phyloP scores from a whole-genome alignment of 2,113 vertebrate genomes.

The Elachura formosa region DNA sequence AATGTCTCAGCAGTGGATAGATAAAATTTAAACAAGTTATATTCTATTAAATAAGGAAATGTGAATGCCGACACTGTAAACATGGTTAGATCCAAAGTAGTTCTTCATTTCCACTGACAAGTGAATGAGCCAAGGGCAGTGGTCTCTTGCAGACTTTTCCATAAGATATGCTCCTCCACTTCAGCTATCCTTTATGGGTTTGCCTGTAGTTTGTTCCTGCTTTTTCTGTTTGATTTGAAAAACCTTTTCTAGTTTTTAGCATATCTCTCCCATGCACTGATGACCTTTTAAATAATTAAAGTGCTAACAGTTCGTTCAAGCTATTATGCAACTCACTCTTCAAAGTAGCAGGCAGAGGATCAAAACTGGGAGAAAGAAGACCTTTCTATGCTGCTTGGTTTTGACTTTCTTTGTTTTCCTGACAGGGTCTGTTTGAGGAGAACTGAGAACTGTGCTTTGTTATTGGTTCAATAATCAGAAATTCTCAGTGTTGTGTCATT shows the following conservation, averaged over 20 bases:
- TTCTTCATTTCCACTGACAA: not conserved
- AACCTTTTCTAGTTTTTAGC: not conserved
- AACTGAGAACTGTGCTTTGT: not conserved
- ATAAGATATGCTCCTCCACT: not conserved
- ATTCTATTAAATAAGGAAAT: not conserved
- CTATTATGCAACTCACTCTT: not conserved
- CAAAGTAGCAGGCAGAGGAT: not conserved
- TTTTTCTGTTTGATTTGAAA: not conserved
- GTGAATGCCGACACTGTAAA: not conserved
- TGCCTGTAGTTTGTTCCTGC: not conserved
- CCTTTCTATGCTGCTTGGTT: not conserved
- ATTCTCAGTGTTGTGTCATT: not conserved
- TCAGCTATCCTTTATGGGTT: not conserved
- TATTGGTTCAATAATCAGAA: slow-evolving; percentile 8
- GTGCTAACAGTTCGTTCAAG: not conserved
- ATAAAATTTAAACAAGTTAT: not conserved
- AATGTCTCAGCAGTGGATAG: not conserved
- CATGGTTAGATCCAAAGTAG: not conserved
- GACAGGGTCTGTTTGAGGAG: slow-evolving; percentile 5
- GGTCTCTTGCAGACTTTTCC: not conserved
- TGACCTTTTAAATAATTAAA: slow-evolving; percentile 53
- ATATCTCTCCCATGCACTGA: not conserved
- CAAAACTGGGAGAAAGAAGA: not conserved
- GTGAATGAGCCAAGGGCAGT: not conserved
- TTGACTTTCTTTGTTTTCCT: slow-evolving; percentile 25